Conservation (phyloP, 2,888 invertebrate species). For the Eristalinus sepulchralis region DNA sequence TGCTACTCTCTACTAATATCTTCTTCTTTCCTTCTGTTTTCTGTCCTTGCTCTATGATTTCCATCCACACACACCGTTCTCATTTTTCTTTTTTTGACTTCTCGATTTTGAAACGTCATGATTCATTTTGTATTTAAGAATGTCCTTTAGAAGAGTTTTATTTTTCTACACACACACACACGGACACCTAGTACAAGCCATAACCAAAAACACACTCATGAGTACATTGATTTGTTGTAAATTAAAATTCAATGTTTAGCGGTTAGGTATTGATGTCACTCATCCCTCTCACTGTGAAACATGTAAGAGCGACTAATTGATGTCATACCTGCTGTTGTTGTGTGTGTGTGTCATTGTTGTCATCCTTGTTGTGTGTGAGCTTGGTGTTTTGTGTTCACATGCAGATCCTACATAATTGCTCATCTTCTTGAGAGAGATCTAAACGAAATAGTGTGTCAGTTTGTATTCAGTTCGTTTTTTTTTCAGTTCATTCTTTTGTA, state of each 20-base stretch:
- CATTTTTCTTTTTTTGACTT: neutral
- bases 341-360: constrained; percentile 58
- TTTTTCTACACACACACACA: neutral
- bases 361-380: constrained; percentile 45
- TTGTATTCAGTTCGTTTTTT: neutral
- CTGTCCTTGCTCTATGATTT: constrained; percentile 39
- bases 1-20: constrained; percentile 39
- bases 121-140: neutral
- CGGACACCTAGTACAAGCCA: too few species aligned
- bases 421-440: neutral
- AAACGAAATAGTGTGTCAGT: neutral
- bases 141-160: constrained; percentile 14
- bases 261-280: constrained; percentile 21
- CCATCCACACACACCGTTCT: constrained; percentile 17
- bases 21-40: constrained; percentile 43
- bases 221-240: constrained; percentile 22
- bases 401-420: constrained; percentile 29
- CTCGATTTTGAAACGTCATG: neutral
- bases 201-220: constrained; percentile 11
- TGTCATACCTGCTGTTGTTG: constrained; percentile 15
- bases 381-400: constrained; percentile 51
- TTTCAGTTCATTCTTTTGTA: neutral
- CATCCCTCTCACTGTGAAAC: neutral
- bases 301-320: constrained; percentile 24
- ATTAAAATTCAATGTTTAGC: constrained; percentile 15